Base-by-base conservation (phyloP, 2,113 vertebrate species). In the Bambusicola thoracicus region DNA sequence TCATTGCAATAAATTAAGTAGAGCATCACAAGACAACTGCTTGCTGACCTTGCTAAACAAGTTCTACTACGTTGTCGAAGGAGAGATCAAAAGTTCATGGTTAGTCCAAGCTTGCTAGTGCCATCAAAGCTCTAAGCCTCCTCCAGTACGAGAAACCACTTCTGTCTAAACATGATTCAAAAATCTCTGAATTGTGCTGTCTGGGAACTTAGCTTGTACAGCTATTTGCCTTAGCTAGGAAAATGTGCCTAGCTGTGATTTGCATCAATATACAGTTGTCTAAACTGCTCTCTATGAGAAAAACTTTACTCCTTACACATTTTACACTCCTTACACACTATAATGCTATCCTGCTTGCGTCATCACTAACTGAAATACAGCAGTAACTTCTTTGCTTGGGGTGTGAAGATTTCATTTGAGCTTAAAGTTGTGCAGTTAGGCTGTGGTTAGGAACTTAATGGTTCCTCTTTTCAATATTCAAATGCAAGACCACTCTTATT, bases 11-110 rank as follows among this genome's bases (percentile, higher is more conserved):
- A 72, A 92, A 65, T 94, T 80, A 75, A 3, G 0, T 78, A 29
- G 24, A 70, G 46, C n/a, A 65, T 94, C 91, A 91, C 1, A 5
- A 73, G 68, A 41, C 44, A 77, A 75, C 84, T 79, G 53, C 83
- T 85, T 77, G 48, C 75, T 94, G 81, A 61, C 78, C 86, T 95
- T 92, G 87, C 79, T 63, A 55, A 94, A 93, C 85, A 84, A 83
- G 79, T 92, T 89, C 62, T 89, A 84, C 84, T 48, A 12, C 78
- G 59, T 81, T 92, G 84, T 81, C 77, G 88, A 87, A 80, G 81
- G 87, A 92, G 58, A 2, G 0, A 43, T 72, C 61, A 68, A 41
- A 96, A 90, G 87, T 91, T 94, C 82, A 87, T 44, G 74, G 56
- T 68, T 87, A 84, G 68, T 85, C 79, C 51, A 61, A 83, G 78